phyloP scores from a whole-genome alignment of 2,113 vertebrate species.

The Sphyrna mokarran region DNA sequence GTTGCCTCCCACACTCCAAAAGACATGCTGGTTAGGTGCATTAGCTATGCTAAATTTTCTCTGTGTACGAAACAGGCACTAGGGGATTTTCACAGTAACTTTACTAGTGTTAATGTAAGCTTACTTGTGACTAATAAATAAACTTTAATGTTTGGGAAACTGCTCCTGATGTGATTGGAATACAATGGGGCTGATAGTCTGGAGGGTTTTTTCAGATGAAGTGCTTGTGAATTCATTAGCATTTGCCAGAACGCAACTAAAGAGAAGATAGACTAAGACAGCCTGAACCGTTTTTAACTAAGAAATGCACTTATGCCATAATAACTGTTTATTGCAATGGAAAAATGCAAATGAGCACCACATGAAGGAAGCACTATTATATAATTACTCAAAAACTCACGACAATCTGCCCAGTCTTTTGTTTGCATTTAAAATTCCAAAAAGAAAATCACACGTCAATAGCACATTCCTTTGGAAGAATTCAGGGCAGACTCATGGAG shows the following conservation, averaged over 20 bases:
- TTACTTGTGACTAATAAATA: too few relatives aligned
- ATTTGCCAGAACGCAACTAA: not conserved
- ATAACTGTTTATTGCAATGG: conserved; percentile 20
- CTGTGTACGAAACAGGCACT: too few relatives aligned
- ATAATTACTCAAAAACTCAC: not conserved
- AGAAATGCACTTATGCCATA: not conserved
- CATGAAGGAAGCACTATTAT: not conserved
- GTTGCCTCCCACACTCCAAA: too few relatives aligned
- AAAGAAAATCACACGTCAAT: not conserved
- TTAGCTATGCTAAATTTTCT: too few relatives aligned
- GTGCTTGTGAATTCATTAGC: not conserved
- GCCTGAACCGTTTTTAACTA: not conserved
- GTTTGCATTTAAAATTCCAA: not conserved
- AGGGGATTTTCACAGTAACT: too few relatives aligned
- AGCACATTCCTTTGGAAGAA: conserved; percentile 13
- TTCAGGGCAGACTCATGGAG: not conserved
- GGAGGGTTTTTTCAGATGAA: not conserved
- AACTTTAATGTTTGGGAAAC: not conserved
- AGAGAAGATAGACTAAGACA: not conserved
- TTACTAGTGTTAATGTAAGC: too few relatives aligned
- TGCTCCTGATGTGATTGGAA: not conserved
- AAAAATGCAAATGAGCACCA: not conserved
- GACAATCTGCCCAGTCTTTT: not conserved
- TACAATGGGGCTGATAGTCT: not conserved
- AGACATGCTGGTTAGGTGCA: too few relatives aligned